Base-by-base conservation (phyloP, 2,888 invertebrate genomes). In the Synergus laeviventris region DNA sequence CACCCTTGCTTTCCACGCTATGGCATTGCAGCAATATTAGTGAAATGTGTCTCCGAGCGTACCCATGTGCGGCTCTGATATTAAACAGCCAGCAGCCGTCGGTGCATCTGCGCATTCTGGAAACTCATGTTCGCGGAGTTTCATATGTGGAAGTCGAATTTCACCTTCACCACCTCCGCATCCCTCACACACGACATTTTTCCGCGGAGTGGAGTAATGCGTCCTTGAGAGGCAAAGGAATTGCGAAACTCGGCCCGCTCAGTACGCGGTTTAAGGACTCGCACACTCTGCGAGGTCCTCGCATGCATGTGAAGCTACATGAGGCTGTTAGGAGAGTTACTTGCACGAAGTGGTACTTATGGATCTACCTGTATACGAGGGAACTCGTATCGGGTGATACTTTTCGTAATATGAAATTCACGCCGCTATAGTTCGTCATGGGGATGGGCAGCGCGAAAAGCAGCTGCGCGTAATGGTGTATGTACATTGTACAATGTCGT, bases 51-150 rank as follows among this genome's bases (percentile, higher is more conserved):
- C 89, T 89, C 86, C 83, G 83, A 85, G 84, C 84, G 86, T 84
- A 87, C 87, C 88, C 90, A 88, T 88, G 88, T 89, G 90, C 87
- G 87, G 83, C 87, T 83, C 86, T 87, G 89, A 90, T 90, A 90
- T 90, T 89, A 90, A 90, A 90, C 89, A 89, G 89, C 88, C 89
- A 89, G 88, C 88, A 87, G 85, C 86, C 85, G 83, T 81, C 85
- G 84, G 84, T 88, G 87, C 88, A 88, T 88, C 88, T 87, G 88
- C 87, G 84, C 83, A 83, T 82, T 76, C 74, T 64, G 70, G 60
- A 79, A 62, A 70, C 66, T 79, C 82, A 76, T 75, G 66, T 54
- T 73, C 70, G 79, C 77, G 64, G 42, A 73, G 49, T 76, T 78
- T 74, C 74, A 49, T 70, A 70, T 79, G 74, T 77, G 82, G 78